Conservation (phyloP, 2,113 vertebrate genomes). For the Rattus rattus region DNA sequence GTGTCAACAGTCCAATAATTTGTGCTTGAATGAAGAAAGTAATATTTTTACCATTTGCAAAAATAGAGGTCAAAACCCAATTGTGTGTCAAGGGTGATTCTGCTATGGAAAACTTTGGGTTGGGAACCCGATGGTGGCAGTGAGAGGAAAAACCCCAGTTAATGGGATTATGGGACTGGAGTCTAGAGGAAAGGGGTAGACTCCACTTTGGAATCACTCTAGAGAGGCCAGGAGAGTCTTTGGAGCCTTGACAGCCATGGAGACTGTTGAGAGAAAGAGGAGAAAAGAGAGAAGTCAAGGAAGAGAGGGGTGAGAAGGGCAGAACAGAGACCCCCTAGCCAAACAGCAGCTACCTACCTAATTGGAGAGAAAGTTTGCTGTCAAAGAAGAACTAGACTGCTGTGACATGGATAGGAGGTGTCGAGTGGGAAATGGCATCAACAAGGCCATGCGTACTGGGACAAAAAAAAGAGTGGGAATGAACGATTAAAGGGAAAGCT, state of each 20-base stretch:
- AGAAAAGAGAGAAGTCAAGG: no score
- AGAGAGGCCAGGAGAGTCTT: neutral
- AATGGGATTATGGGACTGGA: neutral
- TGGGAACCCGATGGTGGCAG: neutral
- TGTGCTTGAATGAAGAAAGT: neutral
- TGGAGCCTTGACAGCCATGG: neutral
- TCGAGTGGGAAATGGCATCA: neutral
- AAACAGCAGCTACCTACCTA: neutral
- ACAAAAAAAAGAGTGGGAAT: neutral
- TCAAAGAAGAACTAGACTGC: neutral
- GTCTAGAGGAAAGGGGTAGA: neutral
- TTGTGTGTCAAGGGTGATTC: neutral
- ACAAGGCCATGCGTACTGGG: neutral
- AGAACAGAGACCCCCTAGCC: neutral
- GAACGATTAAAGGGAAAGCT: neutral
- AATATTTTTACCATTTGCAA: neutral
- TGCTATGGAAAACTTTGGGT: neutral
- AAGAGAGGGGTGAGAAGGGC: accelerated
- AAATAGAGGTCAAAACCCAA: neutral
- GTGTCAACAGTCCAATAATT: neutral
- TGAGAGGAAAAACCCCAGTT: neutral
- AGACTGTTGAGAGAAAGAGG: neutral
- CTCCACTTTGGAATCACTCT: neutral
- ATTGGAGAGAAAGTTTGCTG: neutral
- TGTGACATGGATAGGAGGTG: accelerated